A percentile compares a stretch with the other conserved stretches of the same genome.
phyloP scores from a whole-genome alignment of 2,888 invertebrate species.

The Eledona agricola region DNA sequence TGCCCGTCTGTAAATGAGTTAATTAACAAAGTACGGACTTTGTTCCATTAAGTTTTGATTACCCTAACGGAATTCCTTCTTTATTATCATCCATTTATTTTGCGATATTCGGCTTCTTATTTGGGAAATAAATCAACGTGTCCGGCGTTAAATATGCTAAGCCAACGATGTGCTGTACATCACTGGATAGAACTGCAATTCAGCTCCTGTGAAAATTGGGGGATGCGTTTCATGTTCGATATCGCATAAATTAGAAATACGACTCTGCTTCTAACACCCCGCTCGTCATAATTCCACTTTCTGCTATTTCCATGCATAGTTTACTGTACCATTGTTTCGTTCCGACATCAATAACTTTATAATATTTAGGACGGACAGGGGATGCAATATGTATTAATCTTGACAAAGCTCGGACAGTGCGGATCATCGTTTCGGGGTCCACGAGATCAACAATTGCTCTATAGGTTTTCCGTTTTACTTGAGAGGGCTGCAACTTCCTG shows the following conservation, averaged over 20 bases:
- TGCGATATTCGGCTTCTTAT: slow-evolving; percentile 46
- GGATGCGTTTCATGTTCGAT: slow-evolving; percentile 43
- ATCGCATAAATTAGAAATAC: slow-evolving; percentile 44
- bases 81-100: slow-evolving; percentile 54
- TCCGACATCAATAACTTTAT: no score
- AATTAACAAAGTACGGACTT: slow-evolving; percentile 61
- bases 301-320: no score
- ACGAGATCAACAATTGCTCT: slow-evolving; percentile 52
- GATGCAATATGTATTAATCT: no score
- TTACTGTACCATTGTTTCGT: no score
- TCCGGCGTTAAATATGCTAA: slow-evolving; percentile 47
- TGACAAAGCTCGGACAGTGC: slow-evolving; percentile 40
- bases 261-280: slow-evolving; percentile 38
- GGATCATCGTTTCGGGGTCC: slow-evolving; percentile 39
- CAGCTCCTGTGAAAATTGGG: slow-evolving; percentile 41
- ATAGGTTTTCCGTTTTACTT: slow-evolving; percentile 52
- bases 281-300: no score
- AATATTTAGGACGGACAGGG: no score
- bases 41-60: slow-evolving; percentile 57
- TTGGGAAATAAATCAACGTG: slow-evolving; percentile 49
- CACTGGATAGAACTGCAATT: slow-evolving; percentile 42
- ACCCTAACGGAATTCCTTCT: slow-evolving; percentile 49
- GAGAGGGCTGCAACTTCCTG: slow-evolving; percentile 55
- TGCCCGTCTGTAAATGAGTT: slow-evolving; percentile 61
- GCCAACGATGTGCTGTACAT: slow-evolving; percentile 50